Percentiles rank a stretch among this genome's conserved stretches.
These are phyloP conservation scores for Pediacus dermestoides DNA, from an alignment of 2,888 invertebrate species.

Conservation along the genomic window DNA sequence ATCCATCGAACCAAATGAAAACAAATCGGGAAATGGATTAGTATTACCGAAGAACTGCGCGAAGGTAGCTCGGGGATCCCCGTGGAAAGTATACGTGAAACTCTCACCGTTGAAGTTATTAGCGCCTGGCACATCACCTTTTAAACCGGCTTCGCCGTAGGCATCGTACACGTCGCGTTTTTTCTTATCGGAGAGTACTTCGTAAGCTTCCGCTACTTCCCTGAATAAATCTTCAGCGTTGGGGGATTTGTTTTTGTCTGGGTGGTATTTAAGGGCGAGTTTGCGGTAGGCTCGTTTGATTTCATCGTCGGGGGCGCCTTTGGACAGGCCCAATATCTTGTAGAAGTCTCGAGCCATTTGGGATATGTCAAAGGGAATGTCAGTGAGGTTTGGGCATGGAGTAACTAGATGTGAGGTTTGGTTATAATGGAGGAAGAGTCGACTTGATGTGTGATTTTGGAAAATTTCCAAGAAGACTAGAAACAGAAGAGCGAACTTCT, in stretches of 20 bases:
- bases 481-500: too few relatives aligned
- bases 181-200: conserved; percentile 90
- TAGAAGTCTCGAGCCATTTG: conserved; percentile 96
- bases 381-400: too few relatives aligned
- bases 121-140: conserved; percentile 54
- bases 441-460: too few relatives aligned
- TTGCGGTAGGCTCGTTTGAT: conserved; percentile 95
- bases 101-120: conserved; percentile 56
- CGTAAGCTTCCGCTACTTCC: conserved; percentile 96
- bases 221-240: conserved; percentile 94
- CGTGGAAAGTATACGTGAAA: conserved; percentile 83
- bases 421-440: too few relatives aligned
- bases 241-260: conserved; percentile 92
- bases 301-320: conserved; percentile 86
- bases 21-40: conserved; percentile 86
- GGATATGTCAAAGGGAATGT: too few relatives aligned
- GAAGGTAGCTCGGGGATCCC: conserved; percentile 93
- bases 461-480: too few relatives aligned
- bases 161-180: conserved; percentile 91
- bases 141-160: conserved; percentile 87
- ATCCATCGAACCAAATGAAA: conserved; percentile 58
- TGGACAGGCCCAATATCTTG: conserved; percentile 80
- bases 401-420: too few relatives aligned
- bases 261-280: conserved; percentile 93
- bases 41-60: conserved; percentile 93